Evolutionary conservation across 2,797 vertebrate species (phyloP), one percentile per base, ranked within the genome.

Genomic region (Xyrichtys novacula): DNA sequence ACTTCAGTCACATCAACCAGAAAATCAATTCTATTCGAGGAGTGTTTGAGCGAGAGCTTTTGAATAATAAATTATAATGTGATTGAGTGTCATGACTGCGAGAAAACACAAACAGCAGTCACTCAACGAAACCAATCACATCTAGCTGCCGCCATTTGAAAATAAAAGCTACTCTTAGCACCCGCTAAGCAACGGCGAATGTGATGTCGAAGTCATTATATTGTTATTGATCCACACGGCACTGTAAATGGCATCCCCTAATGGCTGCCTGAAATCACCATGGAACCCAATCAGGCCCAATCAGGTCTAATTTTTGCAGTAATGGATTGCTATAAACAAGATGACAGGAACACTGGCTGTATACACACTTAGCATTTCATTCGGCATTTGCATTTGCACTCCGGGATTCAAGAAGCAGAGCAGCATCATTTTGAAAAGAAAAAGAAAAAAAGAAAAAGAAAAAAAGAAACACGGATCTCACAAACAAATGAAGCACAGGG

Each of bases 311-410:
- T 85, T 84, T 80, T 75, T 69, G 25, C 77, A 55, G 67, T 74
- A 85, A 90, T 78, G 72, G 70, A 77, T 88, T 46, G 60, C 79
- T 84, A 61, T 66, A 83, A 86, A 90, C 83, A 75, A 84, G 86
- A 94, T 92, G 92, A 89, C 91, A 92, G 93, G 93, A 93, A 94
- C 90, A 92, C 93, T 88, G 90, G 90, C 93, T 93, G 91, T 77
- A 80, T 73, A 82, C 83, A 90, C 87, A 92, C 82, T 81, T 68
- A 84, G 77, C 82, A 84, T 88, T 88, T 87, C 84, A 85, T 92
- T 90, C 78, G 67, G 83, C 87, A 86, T 89, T 87, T 82, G 75
- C 77, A 85, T 86, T 85, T 86, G 87, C 76, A 90, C 82, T 90
- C 69, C 80, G 94, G 93, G 95, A 94, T 65, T 93, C 93, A 92